Evolutionary conservation across 2,797 vertebrate species (phyloP).

Genomic region (Neoniphon sammara): DNA sequence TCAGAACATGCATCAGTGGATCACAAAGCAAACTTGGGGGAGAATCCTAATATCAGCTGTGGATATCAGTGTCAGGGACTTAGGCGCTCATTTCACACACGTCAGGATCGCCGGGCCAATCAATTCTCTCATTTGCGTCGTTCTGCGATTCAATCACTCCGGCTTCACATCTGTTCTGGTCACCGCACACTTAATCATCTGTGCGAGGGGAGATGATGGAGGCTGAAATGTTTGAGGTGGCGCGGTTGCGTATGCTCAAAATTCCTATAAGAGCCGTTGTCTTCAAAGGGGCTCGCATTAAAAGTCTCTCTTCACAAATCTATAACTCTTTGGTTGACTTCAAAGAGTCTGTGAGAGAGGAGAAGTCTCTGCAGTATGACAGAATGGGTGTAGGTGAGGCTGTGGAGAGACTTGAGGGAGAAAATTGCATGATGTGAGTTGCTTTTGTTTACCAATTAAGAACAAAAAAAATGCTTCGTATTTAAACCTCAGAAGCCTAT

Average conservation of each 20-base stretch:
- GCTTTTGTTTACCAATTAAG: slow-evolving; percentile 13
- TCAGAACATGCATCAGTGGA: slow-evolving; percentile 50
- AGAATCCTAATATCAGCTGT: slow-evolving; percentile 46
- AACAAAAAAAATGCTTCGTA: slow-evolving; percentile 22
- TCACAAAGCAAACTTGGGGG: slow-evolving; percentile 33
- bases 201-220: slow-evolving; percentile 62
- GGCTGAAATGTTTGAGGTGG: slow-evolving; percentile 41
- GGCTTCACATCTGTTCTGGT: slow-evolving; percentile 65
- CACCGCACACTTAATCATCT: slow-evolving; percentile 73
- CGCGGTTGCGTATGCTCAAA: slow-evolving; percentile 27
- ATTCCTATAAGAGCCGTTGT: slow-evolving; percentile 34
- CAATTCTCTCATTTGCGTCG: slow-evolving; percentile 73
- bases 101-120: slow-evolving; percentile 56
- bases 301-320: slow-evolving; percentile 46
- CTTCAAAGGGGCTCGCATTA: slow-evolving; percentile 56
- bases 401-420: slow-evolving; percentile 19
- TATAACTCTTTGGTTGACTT: slow-evolving; percentile 43
- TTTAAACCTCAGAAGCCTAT: slow-evolving; percentile 39
- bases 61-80: slow-evolving; percentile 40
- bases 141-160: slow-evolving; percentile 69
- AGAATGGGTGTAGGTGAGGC: slow-evolving; percentile 4
- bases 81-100: slow-evolving; percentile 50
- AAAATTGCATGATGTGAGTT: slow-evolving; percentile 1
- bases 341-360: slow-evolving; percentile 35
- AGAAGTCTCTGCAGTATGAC: slow-evolving; percentile 27